phyloP scores from a whole-genome alignment of 1,140 invertebrate genomes.

The Zelostemma sp. region DNA sequence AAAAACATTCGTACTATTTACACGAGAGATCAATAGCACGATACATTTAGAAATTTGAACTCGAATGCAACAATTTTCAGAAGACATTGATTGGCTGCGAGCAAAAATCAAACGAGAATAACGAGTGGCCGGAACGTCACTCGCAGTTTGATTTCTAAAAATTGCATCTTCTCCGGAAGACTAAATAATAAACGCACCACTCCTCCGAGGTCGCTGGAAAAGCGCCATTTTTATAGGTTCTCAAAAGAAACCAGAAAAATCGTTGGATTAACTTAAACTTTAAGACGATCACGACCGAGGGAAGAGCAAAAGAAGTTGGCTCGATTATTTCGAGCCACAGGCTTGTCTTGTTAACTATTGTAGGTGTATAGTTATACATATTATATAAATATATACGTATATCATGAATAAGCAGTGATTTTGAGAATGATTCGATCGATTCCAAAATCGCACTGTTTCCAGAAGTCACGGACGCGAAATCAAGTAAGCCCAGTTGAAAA shows the following conservation, averaged over 20 bases:
- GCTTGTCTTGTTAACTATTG: constrained; percentile 68
- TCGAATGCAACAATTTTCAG: too few relatives aligned
- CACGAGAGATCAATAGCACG: not conserved
- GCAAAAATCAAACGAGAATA: constrained; percentile 3
- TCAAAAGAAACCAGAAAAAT: not conserved
- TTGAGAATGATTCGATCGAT: constrained; percentile 26
- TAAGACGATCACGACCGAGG: constrained; percentile 44
- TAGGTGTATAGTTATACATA: constrained; percentile 62
- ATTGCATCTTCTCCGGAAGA: not conserved
- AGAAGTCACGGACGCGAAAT: constrained; percentile 9
- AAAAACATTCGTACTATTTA: constrained; percentile 49
- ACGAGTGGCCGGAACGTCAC: too few relatives aligned
- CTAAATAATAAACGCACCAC: constrained; percentile 10
- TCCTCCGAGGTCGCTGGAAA: constrained; percentile 5
- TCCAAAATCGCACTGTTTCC: constrained; percentile 15
- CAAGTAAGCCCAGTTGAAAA: not conserved
- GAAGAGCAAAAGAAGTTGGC: constrained; percentile 48
- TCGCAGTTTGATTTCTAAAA: constrained; percentile 11
- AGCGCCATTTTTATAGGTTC: not conserved
- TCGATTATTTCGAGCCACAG: constrained; percentile 45
- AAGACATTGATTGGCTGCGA: too few relatives aligned
- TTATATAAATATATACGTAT: constrained; percentile 44
- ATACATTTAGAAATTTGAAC: too few relatives aligned
- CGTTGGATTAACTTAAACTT: constrained; percentile 16
- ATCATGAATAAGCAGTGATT: constrained; percentile 59